Base-by-base conservation (phyloP, 2,888 invertebrate genomes). In the Imbricaverruca yamaguchii region DNA sequence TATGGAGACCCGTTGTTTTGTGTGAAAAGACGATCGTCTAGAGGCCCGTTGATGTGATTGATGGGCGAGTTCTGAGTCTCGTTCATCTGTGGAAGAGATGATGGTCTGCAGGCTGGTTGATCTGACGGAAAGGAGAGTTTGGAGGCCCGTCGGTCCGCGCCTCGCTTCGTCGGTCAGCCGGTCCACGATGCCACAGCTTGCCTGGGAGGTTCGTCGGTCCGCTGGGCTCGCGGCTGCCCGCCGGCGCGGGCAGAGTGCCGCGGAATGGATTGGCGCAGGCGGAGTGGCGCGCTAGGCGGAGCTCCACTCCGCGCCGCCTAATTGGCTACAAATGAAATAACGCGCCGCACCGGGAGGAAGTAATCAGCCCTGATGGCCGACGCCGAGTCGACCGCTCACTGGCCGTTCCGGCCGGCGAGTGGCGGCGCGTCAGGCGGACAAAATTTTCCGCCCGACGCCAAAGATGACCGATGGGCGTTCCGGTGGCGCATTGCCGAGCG, bases 281-380 rank as follows among this genome's bases (percentile, higher is more conserved):
- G 10, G n/a, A 11, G 23, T 12, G 67, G 67, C 67, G 67, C 25
- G 21, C 25, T 21, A 13, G n/a, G 67, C 25, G 23, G 67, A 11
- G n/a, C 12, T 1, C 67, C 25, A n/a, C 25, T 67, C 25, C 9
- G 67, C 67, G 67, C 11, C 67, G 74, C 55, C 74, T 74, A 74
- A 74, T 74, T 74, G 74, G 74, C 74, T 74, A 74, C 74, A 74
- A 74, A 74, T 74, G 74, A 74, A 74, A 74, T 74, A 74, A 74
- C 55, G 53, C 74, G 74, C 53, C 74, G 55, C 55, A 9, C 53
- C 8, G 53, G 55, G 74, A 74, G 74, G 74, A 74, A 74, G 74
- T 74, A 74, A 74, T 74, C 23, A 74, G 74, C 74, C 21, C 18
- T 55, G 74, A 74, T 55, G 74, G 74, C 15, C 21, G 53, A 7